Base-by-base conservation (phyloP, 2,797 vertebrate species). In the Cephalopachus bancanus region DNA sequence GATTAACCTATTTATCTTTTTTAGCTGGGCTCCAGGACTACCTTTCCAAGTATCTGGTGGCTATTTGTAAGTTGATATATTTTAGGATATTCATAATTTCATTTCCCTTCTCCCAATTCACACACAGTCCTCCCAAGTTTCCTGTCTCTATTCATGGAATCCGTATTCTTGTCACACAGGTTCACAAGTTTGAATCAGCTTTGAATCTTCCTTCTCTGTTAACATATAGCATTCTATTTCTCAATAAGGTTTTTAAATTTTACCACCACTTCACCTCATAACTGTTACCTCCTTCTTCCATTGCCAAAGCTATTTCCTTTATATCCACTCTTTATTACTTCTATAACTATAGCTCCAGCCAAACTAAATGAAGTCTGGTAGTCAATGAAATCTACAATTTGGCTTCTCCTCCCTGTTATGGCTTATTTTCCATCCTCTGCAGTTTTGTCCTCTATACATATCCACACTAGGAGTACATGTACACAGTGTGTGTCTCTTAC, bases 1-100 rank as follows among this genome's bases (percentile, higher is more conserved):
- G 20, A 78, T 83, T 72, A 49, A 79, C 16, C 53, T 55, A 19
- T 55, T 60, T 60, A 59, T 33, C 53, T 60, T 83, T 97, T 65
- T 91, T 26, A 59, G 30, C 55, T 71, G 60, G 10, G 37, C 17
- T 92, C 11, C 10, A 22, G 26, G 1, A 57, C 10, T 11, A 20
- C 28, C 37, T 85, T 88, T 59, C 37, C 79, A 91, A 14, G 20
- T 65, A 17, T 59, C 74, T 19, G 5, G 14, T 95, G 75, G 24
- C 79, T 95, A 9, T 69, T 83, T 69, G 16, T n/a, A 11, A 69
- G 69, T 69, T 8, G n/a, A 5, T 10, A 15, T 71, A 8, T 69
- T 80, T 65, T 76, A 55, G 0, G 4, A 12, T 75, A 28, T 30
- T 49, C 64, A n/a, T 65, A 16, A 53, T n/a, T 91, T 24, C 62